These are phyloP conservation scores for Myoxocephalus aenaeus DNA, from an alignment of 2,797 vertebrate species.

Conservation along the genomic window DNA sequence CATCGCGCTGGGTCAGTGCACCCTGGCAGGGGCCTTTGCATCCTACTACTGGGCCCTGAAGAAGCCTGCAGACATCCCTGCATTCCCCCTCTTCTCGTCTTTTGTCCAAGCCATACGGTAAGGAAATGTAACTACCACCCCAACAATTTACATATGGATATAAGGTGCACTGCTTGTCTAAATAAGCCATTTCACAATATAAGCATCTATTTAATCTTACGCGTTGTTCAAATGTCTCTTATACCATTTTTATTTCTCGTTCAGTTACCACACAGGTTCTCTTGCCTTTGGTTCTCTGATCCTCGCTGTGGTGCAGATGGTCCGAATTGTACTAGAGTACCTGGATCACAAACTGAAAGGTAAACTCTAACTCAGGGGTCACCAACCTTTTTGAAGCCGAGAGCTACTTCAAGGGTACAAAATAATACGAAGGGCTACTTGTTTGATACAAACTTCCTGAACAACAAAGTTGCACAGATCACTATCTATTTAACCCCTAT, in stretches of 20 bases:
- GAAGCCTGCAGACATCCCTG: slow-evolving; percentile 93
- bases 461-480: too few species aligned
- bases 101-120: slow-evolving; percentile 95
- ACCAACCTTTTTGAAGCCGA: too few species aligned
- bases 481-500: too few species aligned
- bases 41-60: slow-evolving; percentile 96
- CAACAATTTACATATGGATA: not conserved
- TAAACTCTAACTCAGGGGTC: too few species aligned
- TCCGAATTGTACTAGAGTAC: slow-evolving; percentile 91
- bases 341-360: slow-evolving; percentile 92
- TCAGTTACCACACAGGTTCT: slow-evolving; percentile 96
- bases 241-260: slow-evolving; percentile 3
- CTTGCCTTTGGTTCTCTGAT: slow-evolving; percentile 95
- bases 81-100: slow-evolving; percentile 89
- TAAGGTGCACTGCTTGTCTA: not conserved
- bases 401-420: too few species aligned
- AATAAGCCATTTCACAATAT: not conserved
- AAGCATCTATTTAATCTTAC: not conserved
- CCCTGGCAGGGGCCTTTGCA: slow-evolving; percentile 96
- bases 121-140: not conserved
- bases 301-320: slow-evolving; percentile 89
- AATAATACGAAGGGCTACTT: too few species aligned
- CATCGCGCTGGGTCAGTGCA: slow-evolving; percentile 94
- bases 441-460: too few species aligned
- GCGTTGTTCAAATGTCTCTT: not conserved